phyloP scores from a whole-genome alignment of 2,888 invertebrate species.

The Nudaria mundana region DNA sequence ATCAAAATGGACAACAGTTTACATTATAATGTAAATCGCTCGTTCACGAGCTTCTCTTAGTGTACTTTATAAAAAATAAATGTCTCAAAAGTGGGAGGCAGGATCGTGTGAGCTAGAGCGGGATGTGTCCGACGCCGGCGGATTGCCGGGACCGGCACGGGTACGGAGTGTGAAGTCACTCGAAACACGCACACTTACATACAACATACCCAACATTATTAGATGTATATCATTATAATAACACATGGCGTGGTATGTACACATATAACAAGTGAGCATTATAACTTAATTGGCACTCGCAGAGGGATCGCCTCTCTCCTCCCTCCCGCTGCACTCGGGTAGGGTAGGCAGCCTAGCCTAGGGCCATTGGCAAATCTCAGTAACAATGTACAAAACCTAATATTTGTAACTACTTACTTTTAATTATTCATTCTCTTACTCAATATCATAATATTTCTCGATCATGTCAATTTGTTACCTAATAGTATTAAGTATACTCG shows the following conservation, averaged over 20 bases:
- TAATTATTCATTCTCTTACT: slow-evolving; percentile 17
- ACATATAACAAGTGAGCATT: too few relatives aligned
- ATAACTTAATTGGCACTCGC: too few relatives aligned
- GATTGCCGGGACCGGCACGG: too few relatives aligned
- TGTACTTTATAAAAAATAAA: slow-evolving; percentile 4
- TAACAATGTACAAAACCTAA: slow-evolving; percentile 36
- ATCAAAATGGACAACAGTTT: not conserved
- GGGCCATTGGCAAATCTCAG: slow-evolving; percentile 20
- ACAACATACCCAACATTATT: slow-evolving; percentile 3
- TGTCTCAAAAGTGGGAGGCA: slow-evolving; percentile 2
- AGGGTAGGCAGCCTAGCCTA: slow-evolving; percentile 13
- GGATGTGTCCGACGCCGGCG: too few relatives aligned
- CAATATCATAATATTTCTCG: slow-evolving; percentile 12
- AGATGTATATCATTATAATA: slow-evolving; percentile 2
- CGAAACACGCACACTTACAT: slow-evolving; percentile 1
- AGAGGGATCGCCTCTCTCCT: not conserved
- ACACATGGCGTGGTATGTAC: too few relatives aligned
- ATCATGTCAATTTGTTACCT: too few relatives aligned
- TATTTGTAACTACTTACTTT: slow-evolving; percentile 18
- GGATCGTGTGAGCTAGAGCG: not conserved
- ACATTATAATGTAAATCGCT: slow-evolving; percentile 1
- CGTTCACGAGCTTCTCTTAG: not conserved
- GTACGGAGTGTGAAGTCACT: too few relatives aligned
- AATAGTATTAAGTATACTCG: too few relatives aligned
- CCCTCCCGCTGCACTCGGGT: too few relatives aligned